Evolutionary conservation across 1,140 invertebrate species (phyloP), one percentile per base, ranked within the genome.

Genomic region (Phymastichus coffea): DNA sequence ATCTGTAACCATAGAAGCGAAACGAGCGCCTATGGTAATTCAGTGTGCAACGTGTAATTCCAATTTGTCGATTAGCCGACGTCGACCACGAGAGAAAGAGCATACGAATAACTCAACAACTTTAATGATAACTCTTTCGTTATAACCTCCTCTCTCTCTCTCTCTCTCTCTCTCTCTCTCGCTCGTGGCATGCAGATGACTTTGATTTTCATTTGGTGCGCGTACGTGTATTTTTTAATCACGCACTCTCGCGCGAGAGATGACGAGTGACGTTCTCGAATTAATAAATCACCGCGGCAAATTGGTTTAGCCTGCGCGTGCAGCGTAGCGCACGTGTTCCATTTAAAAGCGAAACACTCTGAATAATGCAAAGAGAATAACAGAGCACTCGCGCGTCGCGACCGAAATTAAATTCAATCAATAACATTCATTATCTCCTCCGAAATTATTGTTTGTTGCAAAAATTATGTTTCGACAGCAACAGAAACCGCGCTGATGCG

Each of bases 61-160:
- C 67, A 70, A 70, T 69, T 71, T 65, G 58, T 64, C 58, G 59
- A 66, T 61, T 63, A 57, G 48, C n/a, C n/a, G n/a, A n/a, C n/a
- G n/a, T n/a, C n/a, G n/a, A n/a, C n/a, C n/a, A n/a, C n/a, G n/a
- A n/a, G n/a, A n/a, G n/a, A n/a, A n/a, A n/a, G n/a, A n/a, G n/a
- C n/a, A n/a, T n/a, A 70, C 63, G 61, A 70, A 70, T 68, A 63
- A 70, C 67, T 67, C 68, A 43, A 51, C 47, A 33, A 59, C 22
- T 38, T 46, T 43, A 43, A 58, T 44, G 47, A 43, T 51, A 51
- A 58, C 38, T 51, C 26, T 35, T 51, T 33, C 6, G 35, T 10
- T 17, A 22, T 9, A 14, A 37, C 4, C 35, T 4, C 12, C 10
- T n/a, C 3, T 37, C 12, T 7, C 3, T 7, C 10, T 14, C 19